Percentiles rank a stretch among this genome's conserved stretches.
These are phyloP conservation scores for Branchipolynoe longqiensis DNA, from an alignment of 2,888 invertebrate species.

Conservation along the genomic window DNA sequence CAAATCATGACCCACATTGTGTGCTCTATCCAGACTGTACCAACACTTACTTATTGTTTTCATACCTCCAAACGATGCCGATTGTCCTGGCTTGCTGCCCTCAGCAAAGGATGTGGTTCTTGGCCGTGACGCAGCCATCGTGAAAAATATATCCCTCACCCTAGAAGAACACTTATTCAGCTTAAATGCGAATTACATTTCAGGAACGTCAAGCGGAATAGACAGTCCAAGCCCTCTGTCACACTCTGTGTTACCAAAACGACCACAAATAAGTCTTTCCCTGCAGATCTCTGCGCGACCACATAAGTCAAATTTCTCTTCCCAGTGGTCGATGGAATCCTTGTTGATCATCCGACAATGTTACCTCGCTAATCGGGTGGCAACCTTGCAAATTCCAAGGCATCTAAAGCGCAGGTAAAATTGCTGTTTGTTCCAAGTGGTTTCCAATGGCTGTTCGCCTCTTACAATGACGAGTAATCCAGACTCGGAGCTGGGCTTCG, in stretches of 20 bases:
- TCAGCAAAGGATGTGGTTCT: conserved; percentile 68
- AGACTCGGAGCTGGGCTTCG: conserved; percentile 56
- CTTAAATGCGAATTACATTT: conserved; percentile 46
- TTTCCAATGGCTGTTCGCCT: conserved; percentile 64
- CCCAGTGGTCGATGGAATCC: neutral
- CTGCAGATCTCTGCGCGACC: neutral
- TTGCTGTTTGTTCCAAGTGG: conserved; percentile 61
- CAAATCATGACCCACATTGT: conserved; percentile 37
- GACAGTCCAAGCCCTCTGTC: conserved; percentile 25
- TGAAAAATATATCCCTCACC: conserved; percentile 30
- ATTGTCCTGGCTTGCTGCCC: conserved; percentile 63
- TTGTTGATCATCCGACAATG: conserved; percentile 26
- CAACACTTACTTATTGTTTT: conserved; percentile 61
- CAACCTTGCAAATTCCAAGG: conserved; percentile 46
- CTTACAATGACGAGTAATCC: conserved; percentile 64
- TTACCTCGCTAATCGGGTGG: conserved; percentile 46
- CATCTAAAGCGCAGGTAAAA: conserved; percentile 59
- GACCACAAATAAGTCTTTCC: conserved; percentile 31
- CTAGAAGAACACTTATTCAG: conserved; percentile 34
- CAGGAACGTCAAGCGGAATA: conserved; percentile 54
- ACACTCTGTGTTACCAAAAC: conserved; percentile 33
- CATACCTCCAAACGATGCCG: conserved; percentile 63
- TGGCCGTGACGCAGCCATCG: conserved; percentile 61
- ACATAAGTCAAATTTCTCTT: neutral
- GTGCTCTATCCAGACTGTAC: neutral